Base-by-base conservation (phyloP, 2,797 vertebrate species). In the Natrix natrix region DNA sequence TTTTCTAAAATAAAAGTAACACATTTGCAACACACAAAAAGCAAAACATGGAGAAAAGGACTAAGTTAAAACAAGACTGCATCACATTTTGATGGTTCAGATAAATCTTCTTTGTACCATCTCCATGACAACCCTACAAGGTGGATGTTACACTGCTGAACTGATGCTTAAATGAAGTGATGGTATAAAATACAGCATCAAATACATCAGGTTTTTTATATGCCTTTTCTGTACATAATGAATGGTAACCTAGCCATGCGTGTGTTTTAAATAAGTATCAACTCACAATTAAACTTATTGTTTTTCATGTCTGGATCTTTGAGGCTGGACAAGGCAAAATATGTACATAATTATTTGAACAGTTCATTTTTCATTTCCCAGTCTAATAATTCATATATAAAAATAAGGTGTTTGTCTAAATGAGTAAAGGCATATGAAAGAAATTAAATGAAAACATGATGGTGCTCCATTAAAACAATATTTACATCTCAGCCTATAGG, bases 51-150 rank as follows among this genome's bases (percentile, higher is more conserved):
- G 56, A 22, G 69, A 66, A 89, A 61, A 60, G n/a, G 24, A 32
- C 43, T 43, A 63, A 24, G 54, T 20, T 48, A 24, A 52, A 61
- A 13, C 89, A 57, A 59, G 14, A 17, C 66, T 17, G 94, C 61
- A 32, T 95, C 5, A 26, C 93, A 95, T 95, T 96, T 96, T 94
- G 96, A 94, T 63, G 95, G 96, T 97, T 97, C 97, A 98, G 98
- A 98, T 98, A 97, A 96, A 98, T 98, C 98, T 98, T 99, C 98
- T 98, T 98, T 98, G 98, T 98, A 97, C 98, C 98, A 99, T 99
- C 99, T 99, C 99, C 99, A 99, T 99, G 99, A 99, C 99, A 99
- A 99, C 99, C 98, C 96, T 98, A 98, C 98, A 98, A 99, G 98
- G 99, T 97, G 97, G 98, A 98, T 98, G 99, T 98, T 97, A 96